Base-by-base conservation (phyloP, 2,797 vertebrate species). In the Threskiornis aethiopicus region DNA sequence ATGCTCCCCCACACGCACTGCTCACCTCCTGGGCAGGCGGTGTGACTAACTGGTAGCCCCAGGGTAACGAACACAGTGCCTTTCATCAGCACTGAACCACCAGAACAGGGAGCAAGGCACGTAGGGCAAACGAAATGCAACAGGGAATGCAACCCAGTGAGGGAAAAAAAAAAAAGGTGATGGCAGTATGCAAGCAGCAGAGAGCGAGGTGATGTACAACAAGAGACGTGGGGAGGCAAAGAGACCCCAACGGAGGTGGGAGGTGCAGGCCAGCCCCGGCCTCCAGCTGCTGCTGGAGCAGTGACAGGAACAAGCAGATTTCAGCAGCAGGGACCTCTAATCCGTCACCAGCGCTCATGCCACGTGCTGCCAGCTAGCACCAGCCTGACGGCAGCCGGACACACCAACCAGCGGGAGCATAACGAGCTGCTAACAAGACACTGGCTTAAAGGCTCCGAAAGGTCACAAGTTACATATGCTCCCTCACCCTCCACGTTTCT, bases 241-340 rank as follows among this genome's bases (percentile, higher is more conserved):
- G 41, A 92, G 58, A 64, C 87, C 69, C n/a, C 1, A 16, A 37
- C 2, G 13, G 59, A 91, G 16, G 39, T 14, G 6, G 73, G 57
- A 96, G 93, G 93, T 22, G 10, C 9, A 3, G 76, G 89, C 90
- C 95, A 95, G 95, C 57, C 72, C 87, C 1, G 6, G 87, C 71
- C 54, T 51, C 79, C 94, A 94, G 89, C 92, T 96, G 89, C 94
- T 93, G 78, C 95, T 97, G 95, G 93, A 97, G 65, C 33, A 1
- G 16, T 79, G 95, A 97, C 96, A 97, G 94, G 90, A 97, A 79
- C 79, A 96, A 96, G 94, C 97, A 96, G 96, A 95, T 97, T 97
- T 97, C 95, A 93, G 94, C 95, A 97, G 97, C 89, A 54, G 81
- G 92, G 92, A 87, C 91, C 96, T 93, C 92, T 97, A 97, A 98